Base-by-base conservation (phyloP, 2,888 invertebrate species). In the Eupithecia insigniata region DNA sequence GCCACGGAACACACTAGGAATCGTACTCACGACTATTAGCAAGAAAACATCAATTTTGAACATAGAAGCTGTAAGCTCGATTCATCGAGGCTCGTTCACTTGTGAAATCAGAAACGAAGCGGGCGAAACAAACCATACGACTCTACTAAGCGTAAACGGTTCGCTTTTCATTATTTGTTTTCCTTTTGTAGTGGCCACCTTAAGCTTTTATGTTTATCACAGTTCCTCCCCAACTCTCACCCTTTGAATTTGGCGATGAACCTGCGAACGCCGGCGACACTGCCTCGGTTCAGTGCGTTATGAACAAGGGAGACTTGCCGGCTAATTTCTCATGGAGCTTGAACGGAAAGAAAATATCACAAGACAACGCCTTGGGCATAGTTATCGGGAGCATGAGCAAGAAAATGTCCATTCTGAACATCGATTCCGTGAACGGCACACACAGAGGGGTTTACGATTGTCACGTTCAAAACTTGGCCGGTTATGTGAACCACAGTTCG, bases 261-360 rank as follows among this genome's bases (percentile, higher is more conserved):
- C 95, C 96, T 70, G 95, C 96, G 66, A 97, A 97, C 87, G 96
- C 96, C 86, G 96, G 96, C 70, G 96, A 97, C 85, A 96, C 96
- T 88, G 96, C 96, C 69, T 96, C 96, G 70, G 96, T 96, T 76
- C 96, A 96, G 79, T 97, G 97, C 88, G 96, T 96, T 73, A 96
- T 96, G 83, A 95, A 95, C 83, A 97, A 97, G 87, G 97, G 98
- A 71, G 98, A 98, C 88, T 94, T 96, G 77, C 98, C 98, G 1
- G 95, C 98, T 79, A 96, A 96, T 78, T 95, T 97, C 78, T 95
- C 95, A 70, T 97, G 97, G 97, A 95, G 95, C 70, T 90, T 95
- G 77, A 95, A 95, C 72, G 95, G 95, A 81, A 90, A 85, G 74
- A 90, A 87, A 79, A 95, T 96, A 78, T 87, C 95, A 69, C 89